Base-by-base conservation (phyloP, 2,113 vertebrate genomes). In the Cheilinus undulatus region DNA sequence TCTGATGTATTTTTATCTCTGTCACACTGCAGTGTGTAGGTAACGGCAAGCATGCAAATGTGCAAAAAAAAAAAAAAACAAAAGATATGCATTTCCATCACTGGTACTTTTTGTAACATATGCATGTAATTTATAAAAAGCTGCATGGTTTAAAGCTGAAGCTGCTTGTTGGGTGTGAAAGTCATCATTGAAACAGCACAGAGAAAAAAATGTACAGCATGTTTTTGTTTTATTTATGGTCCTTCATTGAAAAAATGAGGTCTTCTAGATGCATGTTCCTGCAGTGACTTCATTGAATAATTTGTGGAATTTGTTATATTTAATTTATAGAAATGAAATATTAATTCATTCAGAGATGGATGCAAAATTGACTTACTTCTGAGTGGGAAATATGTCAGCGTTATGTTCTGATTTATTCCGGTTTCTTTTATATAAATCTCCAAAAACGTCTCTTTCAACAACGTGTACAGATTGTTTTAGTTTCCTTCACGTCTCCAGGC, bases 401-500 rank as follows among this genome's bases (percentile, higher is more conserved):
- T 8, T 4, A 9, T 45, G 2, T 78, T 49, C 22, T 59, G 0
- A 26, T 34, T 74, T 24, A 59, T 50, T 69, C 24, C 36, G 17
- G 14, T 40, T 43, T 68, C 12, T 57, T 22, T 52, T 60, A 10
- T 3, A 6, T 24, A 38, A 68, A 73, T 36, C 34, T 58, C 28
- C 38, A 50, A 24, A 48, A 59, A n/a, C 27, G n/a, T 50, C 23
- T 17, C 22, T 3, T 20, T 14, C 24, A 10, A 60, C 32, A 57
- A 69, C 8, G 32, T 23, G 17, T 40, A 19, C 59, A 67, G 57
- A 45, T 60, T 83, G 58, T 67, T 46, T 52, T 57, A n/a, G n/a
- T n/a, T n/a, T 50, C 46, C 48, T 58, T 46, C 38, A 72, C 73
- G 30, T 69, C 74, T 68, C 69, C 34, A 2, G 56, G 58, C 59